These are phyloP conservation scores for Nemotelus pantherinus DNA, from an alignment of 2,888 invertebrate species.

Conservation along the genomic window DNA sequence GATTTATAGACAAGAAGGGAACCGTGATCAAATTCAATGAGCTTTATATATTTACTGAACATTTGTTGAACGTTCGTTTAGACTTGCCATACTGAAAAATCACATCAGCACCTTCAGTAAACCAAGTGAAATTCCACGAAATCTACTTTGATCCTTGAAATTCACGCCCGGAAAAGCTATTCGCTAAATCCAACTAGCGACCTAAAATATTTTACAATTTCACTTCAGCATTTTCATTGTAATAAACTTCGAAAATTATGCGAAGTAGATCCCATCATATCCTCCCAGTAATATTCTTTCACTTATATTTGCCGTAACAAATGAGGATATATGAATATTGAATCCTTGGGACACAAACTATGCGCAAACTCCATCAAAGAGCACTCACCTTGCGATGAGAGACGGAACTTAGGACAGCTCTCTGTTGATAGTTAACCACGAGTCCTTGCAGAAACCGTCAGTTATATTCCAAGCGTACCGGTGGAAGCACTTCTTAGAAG, in stretches of 20 bases:
- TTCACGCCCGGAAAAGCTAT: too few relatives aligned
- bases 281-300: background rate
- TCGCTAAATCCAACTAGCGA: background rate
- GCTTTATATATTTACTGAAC: too few relatives aligned
- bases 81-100: too few relatives aligned
- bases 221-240: background rate
- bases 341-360: conserved; percentile 1
- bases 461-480: conserved; percentile 44
- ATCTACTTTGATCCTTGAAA: too few relatives aligned
- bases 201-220: background rate
- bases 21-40: too few relatives aligned
- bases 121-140: too few relatives aligned
- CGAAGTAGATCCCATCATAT: too few relatives aligned
- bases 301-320: background rate
- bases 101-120: too few relatives aligned
- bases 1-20: too few relatives aligned
- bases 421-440: conserved; percentile 40
- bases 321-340: background rate
- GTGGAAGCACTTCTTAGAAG: conserved; percentile 1
- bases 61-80: too few relatives aligned
- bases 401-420: conserved; percentile 13
- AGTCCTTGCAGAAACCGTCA: conserved; percentile 39
- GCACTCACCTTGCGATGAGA: background rate
- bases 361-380: conserved; percentile 22
- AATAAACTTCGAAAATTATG: too few relatives aligned